Percentiles rank a stretch among this genome's conserved stretches.
phyloP scores from a whole-genome alignment of 2,797 vertebrate species.

The Xenopus petersii region DNA sequence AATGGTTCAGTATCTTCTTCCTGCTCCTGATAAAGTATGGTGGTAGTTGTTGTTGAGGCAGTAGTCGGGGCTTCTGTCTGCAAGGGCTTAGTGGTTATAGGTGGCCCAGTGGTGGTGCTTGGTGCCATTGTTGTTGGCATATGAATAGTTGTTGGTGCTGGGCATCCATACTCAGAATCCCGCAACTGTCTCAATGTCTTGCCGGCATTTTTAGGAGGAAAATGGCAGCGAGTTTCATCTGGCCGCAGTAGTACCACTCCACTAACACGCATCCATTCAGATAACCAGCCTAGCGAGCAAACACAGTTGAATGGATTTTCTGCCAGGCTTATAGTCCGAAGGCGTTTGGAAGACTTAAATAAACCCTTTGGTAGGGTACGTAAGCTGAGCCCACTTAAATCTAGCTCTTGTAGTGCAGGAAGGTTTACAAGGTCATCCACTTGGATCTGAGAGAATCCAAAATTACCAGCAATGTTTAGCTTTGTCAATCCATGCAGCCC shows the following conservation, averaged over 20 bases:
- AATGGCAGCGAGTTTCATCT: conserved; percentile 92
- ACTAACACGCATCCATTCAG: conserved; percentile 77
- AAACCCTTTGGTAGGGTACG: conserved; percentile 80
- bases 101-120: conserved; percentile 48
- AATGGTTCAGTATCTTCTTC: conserved; percentile 41
- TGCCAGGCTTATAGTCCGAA: conserved; percentile 73
- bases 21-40: neutral
- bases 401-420: conserved; percentile 78
- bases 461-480: conserved; percentile 81
- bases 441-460: conserved; percentile 74
- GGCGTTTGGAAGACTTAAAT: conserved; percentile 73
- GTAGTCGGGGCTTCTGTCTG: conserved; percentile 44
- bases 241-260: conserved; percentile 65
- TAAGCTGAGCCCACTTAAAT: conserved; percentile 87
- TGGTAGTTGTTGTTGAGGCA: conserved; percentile 25
- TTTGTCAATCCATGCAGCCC: conserved; percentile 79
- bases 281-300: conserved; percentile 88
- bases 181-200: conserved; percentile 80
- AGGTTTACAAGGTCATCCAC: conserved; percentile 76
- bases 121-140: conserved; percentile 52
- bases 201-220: conserved; percentile 85
- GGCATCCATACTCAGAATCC: conserved; percentile 86
- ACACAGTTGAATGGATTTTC: conserved; percentile 94
- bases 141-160: conserved; percentile 74
- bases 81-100: conserved; percentile 49